These are phyloP conservation scores for Elysia chlorotica DNA, from an alignment of 1,140 invertebrate genomes.

Conservation along the genomic window DNA sequence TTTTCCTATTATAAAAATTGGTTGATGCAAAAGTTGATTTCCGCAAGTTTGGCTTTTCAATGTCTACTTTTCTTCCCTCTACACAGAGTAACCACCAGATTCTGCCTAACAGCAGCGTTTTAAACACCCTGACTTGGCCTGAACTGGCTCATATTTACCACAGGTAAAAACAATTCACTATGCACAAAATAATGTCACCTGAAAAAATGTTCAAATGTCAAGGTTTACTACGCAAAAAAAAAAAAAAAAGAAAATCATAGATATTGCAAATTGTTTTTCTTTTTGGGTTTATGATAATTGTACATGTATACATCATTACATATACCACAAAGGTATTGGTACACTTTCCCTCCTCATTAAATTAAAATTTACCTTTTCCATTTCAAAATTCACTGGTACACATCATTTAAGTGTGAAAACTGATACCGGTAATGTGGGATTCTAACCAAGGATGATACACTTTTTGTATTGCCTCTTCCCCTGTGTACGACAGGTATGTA, in stretches of 20 bases:
- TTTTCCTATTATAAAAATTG: no score
- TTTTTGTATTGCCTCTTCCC: not conserved
- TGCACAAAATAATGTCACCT: not conserved
- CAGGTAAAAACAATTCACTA: not conserved
- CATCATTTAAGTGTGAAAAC: not conserved
- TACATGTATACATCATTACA: no score
- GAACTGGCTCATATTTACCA: not conserved
- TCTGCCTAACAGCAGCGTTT: not conserved
- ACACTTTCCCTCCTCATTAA: no score
- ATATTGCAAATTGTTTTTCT: no score
- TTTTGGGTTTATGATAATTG: no score
- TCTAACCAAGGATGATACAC: not conserved
- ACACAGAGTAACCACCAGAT: not conserved
- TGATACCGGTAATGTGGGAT: not conserved
- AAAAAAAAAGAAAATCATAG: not conserved
- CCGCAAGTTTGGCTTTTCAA: no score
- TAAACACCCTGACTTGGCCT: not conserved
- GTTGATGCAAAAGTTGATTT: no score
- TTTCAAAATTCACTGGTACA: not conserved
- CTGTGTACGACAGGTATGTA: conserved; percentile 6
- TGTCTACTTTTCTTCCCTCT: no score
- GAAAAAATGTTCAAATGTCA: not conserved
- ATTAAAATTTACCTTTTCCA: not conserved
- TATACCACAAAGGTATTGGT: no score
- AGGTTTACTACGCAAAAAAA: not conserved